phyloP scores from a whole-genome alignment of 1,140 invertebrate genomes.

The Eulimnadia texana region DNA sequence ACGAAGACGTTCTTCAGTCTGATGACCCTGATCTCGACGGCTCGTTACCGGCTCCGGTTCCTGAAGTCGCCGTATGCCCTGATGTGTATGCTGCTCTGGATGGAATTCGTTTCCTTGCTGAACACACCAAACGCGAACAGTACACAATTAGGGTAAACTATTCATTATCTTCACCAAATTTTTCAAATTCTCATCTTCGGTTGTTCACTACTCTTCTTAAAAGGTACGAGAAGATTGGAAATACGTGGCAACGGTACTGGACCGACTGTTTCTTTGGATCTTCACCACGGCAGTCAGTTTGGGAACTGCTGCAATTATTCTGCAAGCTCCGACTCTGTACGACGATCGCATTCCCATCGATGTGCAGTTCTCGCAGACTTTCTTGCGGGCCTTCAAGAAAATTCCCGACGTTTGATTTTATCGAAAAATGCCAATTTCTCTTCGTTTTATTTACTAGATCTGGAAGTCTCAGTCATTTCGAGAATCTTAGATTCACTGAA shows the following conservation, averaged over 20 bases:
- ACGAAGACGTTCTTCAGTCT: slow-evolving; percentile 16
- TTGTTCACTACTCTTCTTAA: slow-evolving; percentile 17
- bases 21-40: slow-evolving; percentile 15
- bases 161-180: not conserved
- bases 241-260: slow-evolving; percentile 95
- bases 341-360: slow-evolving; percentile 62
- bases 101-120: slow-evolving; percentile 80
- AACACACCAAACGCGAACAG: slow-evolving; percentile 81
- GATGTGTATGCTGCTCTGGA: slow-evolving; percentile 83
- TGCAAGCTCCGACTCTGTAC: slow-evolving; percentile 81
- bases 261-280: slow-evolving; percentile 90
- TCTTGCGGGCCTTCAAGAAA: slow-evolving; percentile 9
- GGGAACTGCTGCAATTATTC: slow-evolving; percentile 82
- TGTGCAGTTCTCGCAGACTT: slow-evolving; percentile 20
- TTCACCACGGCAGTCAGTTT: slow-evolving; percentile 88
- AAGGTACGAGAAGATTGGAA: slow-evolving; percentile 95
- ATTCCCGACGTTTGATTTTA: too few species aligned
- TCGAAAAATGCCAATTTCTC: too few species aligned
- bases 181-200: not conserved
- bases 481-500: too few species aligned
- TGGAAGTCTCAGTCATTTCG: too few species aligned
- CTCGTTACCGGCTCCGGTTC: slow-evolving; percentile 9
- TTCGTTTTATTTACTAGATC: too few species aligned
- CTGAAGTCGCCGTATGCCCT: slow-evolving; percentile 67
- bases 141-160: slow-evolving; percentile 67